phyloP scores from a whole-genome alignment of 2,888 invertebrate genomes.

The Nemotelus pantherinus region DNA sequence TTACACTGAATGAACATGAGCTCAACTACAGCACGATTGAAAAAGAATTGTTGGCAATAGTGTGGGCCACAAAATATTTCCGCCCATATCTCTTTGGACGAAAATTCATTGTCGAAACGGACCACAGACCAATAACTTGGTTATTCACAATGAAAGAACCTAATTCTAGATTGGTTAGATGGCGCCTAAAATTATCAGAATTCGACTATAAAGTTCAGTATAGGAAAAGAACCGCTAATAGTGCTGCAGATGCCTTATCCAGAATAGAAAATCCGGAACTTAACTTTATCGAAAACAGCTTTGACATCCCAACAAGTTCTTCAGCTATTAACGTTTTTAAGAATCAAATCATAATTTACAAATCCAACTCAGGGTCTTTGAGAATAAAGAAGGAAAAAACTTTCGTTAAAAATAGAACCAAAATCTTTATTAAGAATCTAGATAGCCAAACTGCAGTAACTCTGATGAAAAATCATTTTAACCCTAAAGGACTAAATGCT shows the following conservation, averaged over 20 bases:
- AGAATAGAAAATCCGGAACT: not conserved
- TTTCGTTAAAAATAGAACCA: not conserved
- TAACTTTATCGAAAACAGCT: not conserved
- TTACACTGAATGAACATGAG: slow-evolving; percentile 54
- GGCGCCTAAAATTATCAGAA: not conserved
- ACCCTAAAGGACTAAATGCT: not conserved
- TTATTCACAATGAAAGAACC: slow-evolving; percentile 1
- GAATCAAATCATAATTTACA: slow-evolving; percentile 19
- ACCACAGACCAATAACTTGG: slow-evolving; percentile 42
- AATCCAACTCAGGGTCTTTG: not conserved
- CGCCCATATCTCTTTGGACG: slow-evolving; percentile 47
- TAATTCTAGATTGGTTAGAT: slow-evolving; percentile 14
- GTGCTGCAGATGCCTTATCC: slow-evolving; percentile 23
- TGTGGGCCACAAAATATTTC: slow-evolving; percentile 50
- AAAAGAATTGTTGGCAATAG: slow-evolving; percentile 46
- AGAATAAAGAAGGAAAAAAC: not conserved
- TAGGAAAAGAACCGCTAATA: not conserved
- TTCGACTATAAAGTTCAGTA: not conserved
- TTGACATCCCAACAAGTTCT: no score
- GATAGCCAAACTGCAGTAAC: not conserved
- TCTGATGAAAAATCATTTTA: not conserved
- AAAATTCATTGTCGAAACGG: slow-evolving; percentile 46
- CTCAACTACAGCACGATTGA: slow-evolving; percentile 54
- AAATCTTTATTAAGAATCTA: not conserved
- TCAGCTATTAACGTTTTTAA: not conserved